Conservation (phyloP, 1,140 invertebrate genomes). For the Papilio helenus region DNA sequence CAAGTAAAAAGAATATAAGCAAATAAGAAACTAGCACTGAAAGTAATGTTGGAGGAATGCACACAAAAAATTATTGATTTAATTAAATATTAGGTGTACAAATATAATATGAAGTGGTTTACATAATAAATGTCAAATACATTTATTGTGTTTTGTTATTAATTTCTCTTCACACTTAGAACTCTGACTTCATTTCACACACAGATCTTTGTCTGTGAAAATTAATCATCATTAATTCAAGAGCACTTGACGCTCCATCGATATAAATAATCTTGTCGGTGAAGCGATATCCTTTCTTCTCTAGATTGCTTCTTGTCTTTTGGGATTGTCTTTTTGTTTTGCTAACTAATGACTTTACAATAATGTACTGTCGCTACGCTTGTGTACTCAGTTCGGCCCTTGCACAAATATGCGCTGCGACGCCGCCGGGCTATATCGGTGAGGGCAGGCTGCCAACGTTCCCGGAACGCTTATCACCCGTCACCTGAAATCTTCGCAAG, state of each 20-base stretch:
- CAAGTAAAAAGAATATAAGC: not conserved
- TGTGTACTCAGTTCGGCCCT: conserved; percentile 35
- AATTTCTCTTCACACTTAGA: not conserved
- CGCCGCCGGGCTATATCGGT: conserved; percentile 67
- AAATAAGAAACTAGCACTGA: not conserved
- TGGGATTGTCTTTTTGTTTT: not conserved
- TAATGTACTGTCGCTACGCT: conserved; percentile 31
- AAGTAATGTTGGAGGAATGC: not conserved
- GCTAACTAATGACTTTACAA: not conserved
- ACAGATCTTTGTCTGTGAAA: not conserved
- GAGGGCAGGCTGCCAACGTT: conserved; percentile 68
- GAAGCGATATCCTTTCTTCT: not conserved
- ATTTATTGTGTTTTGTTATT: not conserved
- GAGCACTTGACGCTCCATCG: not conserved
- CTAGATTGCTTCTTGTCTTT: not conserved
- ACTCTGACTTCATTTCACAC: no score
- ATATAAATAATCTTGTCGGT: not conserved
- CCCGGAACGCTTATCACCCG: conserved; percentile 60
- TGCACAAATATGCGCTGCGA: conserved; percentile 52
- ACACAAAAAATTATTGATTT: no score
- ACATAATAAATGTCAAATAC: not conserved
- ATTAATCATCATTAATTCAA: not conserved
- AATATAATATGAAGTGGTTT: no score
- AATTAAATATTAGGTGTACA: no score
- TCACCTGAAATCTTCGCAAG: conserved; percentile 64